Evolutionary conservation across 2,797 vertebrate genomes (phyloP).

Genomic region (Enteromius radiatus): DNA sequence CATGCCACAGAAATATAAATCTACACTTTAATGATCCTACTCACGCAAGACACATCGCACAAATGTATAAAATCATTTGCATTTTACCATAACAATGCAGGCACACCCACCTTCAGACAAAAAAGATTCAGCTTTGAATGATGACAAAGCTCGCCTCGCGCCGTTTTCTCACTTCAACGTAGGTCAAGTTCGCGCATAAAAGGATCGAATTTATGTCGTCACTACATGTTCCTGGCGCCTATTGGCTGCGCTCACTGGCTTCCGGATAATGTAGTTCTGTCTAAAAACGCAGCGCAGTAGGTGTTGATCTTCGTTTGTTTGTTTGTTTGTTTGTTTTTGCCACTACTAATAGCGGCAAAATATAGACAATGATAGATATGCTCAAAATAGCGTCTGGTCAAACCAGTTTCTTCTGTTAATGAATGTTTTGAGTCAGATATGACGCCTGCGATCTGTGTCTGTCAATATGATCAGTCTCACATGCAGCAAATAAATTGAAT

Average conservation of each 20-base stretch:
- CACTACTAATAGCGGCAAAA: not conserved
- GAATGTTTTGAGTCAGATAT: too few relatives aligned
- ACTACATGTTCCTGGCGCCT: slow-evolving; percentile 1
- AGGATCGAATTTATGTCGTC: slow-evolving; percentile 69
- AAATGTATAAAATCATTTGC: not conserved
- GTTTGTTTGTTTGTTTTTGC: too few relatives aligned
- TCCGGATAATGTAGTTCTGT: slow-evolving; percentile 68
- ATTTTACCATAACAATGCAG: not conserved
- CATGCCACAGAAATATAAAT: not conserved
- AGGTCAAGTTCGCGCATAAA: slow-evolving; percentile 67
- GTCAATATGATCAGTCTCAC: not conserved
- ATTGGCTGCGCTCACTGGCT: slow-evolving; percentile 59
- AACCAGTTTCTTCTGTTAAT: too few relatives aligned
- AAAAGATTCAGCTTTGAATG: slow-evolving; percentile 39
- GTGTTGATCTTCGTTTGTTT: not conserved
- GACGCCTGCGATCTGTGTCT: too few relatives aligned
- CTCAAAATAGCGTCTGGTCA: too few relatives aligned
- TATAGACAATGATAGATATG: too few relatives aligned
- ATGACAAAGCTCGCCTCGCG: slow-evolving; percentile 47
- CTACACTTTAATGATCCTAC: not conserved
- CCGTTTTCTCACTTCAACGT: slow-evolving; percentile 56
- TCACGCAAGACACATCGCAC: too few relatives aligned
- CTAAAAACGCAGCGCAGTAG: slow-evolving; percentile 7
- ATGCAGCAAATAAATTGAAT: not conserved
- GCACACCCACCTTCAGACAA: slow-evolving; percentile 71